Conservation (phyloP, 23 tunicate genomes). For the Phallusia fumigata region DNA sequence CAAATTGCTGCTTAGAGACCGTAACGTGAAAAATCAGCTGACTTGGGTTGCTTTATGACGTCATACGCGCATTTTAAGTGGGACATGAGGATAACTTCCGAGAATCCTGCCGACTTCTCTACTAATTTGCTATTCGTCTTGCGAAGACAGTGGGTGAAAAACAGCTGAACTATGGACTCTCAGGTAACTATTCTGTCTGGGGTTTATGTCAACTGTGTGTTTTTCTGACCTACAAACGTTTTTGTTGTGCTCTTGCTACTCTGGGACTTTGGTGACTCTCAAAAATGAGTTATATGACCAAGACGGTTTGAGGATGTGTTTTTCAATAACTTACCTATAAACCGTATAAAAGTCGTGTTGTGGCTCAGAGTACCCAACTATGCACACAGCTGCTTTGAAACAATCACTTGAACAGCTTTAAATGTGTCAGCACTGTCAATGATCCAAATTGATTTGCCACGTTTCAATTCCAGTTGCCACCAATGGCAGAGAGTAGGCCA, state of each 20-base stretch:
- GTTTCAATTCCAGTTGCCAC: background rate
- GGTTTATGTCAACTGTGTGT: no score
- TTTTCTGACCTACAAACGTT: no score
- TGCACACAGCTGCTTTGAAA: no score
- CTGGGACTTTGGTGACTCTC: no score
- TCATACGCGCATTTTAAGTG: background rate
- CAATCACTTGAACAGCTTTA: no score
- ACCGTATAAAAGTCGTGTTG: no score
- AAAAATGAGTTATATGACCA: no score
- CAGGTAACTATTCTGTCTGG: background rate
- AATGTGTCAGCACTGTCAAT: no score
- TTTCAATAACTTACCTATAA: no score
- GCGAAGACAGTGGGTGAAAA: background rate
- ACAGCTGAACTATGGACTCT: background rate
- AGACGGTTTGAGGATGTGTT: no score
- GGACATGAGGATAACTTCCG: background rate
- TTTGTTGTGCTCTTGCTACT: no score
- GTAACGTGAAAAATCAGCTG: background rate
- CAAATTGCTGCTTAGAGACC: constrained; percentile 6
- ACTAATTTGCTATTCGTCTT: background rate
- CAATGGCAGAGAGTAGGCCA: background rate
- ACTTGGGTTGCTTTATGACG: background rate
- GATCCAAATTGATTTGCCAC: background rate
- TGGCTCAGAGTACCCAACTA: no score
- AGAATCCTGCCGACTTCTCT: background rate